Evolutionary conservation across 2,797 vertebrate genomes (phyloP), one percentile per base, ranked within the genome.

Genomic region (Lutjanus campechanus): DNA sequence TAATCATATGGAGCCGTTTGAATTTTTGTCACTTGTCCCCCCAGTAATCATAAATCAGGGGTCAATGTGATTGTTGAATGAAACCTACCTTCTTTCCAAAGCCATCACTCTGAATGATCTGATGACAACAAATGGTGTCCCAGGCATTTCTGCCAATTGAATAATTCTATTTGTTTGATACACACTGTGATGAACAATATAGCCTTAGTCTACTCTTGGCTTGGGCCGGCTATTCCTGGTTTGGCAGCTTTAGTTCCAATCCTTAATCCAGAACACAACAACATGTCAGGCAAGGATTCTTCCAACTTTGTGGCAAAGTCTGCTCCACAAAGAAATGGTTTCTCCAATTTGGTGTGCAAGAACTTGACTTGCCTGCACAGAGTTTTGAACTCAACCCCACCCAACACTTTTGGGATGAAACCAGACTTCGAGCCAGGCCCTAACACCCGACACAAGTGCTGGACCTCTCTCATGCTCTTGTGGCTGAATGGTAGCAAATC

Each of bases 381-480:
- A 19, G 25, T 10, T 22, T 20, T 66, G 50, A 53, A 50, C 50
- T 54, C 36, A 20, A 12, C 50, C 50, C 36, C 65, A 53, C 50
- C 65, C 50, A 54, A 43, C 50, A 68, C 25, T 50, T 54, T 43
- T 68, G 49, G 29, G 66, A 69, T 56, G 51, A 69, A 62, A 2
- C 11, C 11, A 1, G n/a, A 46, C 41, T 5, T 22, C 0, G n/a
- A 44, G 11, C 60, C 60, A 62, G 60, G 43, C 8, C 61, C 25
- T 47, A 63, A 47, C 61, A 63, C n/a, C 60, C 43, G 22, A 16
- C 41, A 63, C 17, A 20, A 17, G 59, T 4, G n/a, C 41, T 16
- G 60, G 41, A 62, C n/a, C 41, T 44, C 60, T 62, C 59, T 40
- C 2, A 40, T 59, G 56, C 29, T 40, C 56, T 61, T 20, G 19